These are phyloP conservation scores for Agonopterix arenella DNA, from an alignment of 2,888 invertebrate genomes.

Conservation along the genomic window DNA sequence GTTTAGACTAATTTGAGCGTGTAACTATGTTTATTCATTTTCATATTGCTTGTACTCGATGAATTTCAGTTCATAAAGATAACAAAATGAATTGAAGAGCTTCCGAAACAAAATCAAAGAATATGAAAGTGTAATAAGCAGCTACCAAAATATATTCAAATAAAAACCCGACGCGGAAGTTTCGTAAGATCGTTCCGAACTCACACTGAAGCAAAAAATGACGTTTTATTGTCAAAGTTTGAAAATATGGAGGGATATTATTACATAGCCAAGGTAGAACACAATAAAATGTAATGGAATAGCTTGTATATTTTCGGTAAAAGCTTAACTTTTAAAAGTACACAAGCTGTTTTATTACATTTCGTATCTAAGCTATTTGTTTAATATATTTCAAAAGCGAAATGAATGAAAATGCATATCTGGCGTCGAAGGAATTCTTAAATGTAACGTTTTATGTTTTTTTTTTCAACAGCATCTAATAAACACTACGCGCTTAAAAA, in stretches of 20 bases:
- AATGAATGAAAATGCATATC: conserved; percentile 22
- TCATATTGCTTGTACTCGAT: conserved; percentile 62
- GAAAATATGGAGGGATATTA: conserved; percentile 31
- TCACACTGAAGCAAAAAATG: conserved; percentile 20
- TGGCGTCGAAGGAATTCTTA: conserved; percentile 54
- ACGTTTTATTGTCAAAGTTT: conserved; percentile 53
- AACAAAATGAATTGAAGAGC: not conserved
- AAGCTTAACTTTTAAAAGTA: not conserved
- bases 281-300: conserved; percentile 19
- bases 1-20: conserved; percentile 63
- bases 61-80: conserved; percentile 25
- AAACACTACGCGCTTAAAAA: conserved; percentile 66
- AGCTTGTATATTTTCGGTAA: conserved; percentile 11
- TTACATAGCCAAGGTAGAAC: conserved; percentile 20
- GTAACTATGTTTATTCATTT: conserved; percentile 34
- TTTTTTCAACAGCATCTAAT: conserved; percentile 62
- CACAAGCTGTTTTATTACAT: not conserved
- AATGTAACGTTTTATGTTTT: conserved; percentile 36
- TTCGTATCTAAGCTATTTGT: not conserved
- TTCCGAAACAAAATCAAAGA: conserved; percentile 17
- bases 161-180: conserved; percentile 16
- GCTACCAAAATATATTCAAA: conserved; percentile 15
- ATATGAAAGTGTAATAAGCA: conserved; percentile 2
- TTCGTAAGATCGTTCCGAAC: conserved; percentile 11
- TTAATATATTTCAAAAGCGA: not conserved